Evolutionary conservation across 2,888 invertebrate species (phyloP), one percentile per base, ranked within the genome.

Genomic region (Ceramica pisi): DNA sequence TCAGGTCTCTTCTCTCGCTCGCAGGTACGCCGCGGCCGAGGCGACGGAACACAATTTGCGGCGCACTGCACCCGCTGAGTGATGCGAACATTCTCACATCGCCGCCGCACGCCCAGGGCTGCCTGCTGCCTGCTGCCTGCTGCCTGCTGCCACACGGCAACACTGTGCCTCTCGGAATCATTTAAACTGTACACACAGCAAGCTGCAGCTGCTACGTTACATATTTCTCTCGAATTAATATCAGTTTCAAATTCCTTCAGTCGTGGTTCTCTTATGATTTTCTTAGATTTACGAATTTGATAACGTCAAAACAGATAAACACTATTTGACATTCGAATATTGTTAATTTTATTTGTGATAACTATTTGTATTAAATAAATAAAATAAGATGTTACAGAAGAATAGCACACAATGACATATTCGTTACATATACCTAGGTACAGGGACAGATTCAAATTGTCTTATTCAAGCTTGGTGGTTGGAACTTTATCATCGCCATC

Each of bases 51-150:
- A 75, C 56, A 48, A 67, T 57, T 31, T 51, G 75, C 67, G 57
- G 61, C n/a, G 61, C 75, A 57, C 21, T 57, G 67, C 56, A 23
- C 50, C 67, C 62, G 50, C 75, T 55, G 53, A 65, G 19, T 21
- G 48, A 60, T 44, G 41, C 60, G 56, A 56, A 12, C 73, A 31
- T 21, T 44, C 61, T 51, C 64, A 35, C 12, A 10, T 46, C 63
- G 19, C 12, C 67, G 21, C 12, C 50, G 21, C 41, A 60, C 23
- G 38, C 31, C 9, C 55, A 68, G 31, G 55, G 55, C 38, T 38
- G 21, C 12, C 5, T 41, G 62, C 51, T 62, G 75, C 62, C 14
- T n/a, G 55, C 38, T 38, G 21, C 12, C 5, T 41, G 55, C 38
- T 38, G 21, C 12, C 5, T 41, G 62, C 51, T 62, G 75, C 62